phyloP scores from a whole-genome alignment of 2,797 vertebrate species.

The Macroramphosus scolopax region DNA sequence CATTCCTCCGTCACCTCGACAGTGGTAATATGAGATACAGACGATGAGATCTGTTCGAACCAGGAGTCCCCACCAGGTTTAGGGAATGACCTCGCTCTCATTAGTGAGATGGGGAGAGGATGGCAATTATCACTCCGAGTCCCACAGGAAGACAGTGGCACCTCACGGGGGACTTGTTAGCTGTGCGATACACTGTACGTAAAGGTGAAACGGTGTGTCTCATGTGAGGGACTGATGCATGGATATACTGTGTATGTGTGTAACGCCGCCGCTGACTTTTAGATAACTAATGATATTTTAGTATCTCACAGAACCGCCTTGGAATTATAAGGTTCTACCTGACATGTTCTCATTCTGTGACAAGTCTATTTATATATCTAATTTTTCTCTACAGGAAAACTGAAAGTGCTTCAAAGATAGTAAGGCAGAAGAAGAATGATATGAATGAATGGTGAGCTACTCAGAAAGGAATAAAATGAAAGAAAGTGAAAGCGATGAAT shows the following conservation, averaged over 20 bases:
- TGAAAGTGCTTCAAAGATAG: too few species aligned
- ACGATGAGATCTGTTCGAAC: constrained; percentile 39
- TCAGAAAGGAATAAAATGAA: too few species aligned
- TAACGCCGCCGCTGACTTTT: neutral
- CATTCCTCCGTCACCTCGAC: constrained; percentile 64
- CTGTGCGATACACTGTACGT: constrained; percentile 43
- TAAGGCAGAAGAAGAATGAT: too few species aligned
- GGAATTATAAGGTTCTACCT: neutral
- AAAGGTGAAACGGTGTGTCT: constrained; percentile 22
- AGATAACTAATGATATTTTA: neutral
- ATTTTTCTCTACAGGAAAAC: too few species aligned
- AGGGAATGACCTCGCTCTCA: constrained; percentile 62
- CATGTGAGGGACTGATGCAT: constrained; percentile 11
- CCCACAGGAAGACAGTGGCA: constrained; percentile 47
- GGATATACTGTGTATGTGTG: neutral
- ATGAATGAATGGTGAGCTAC: too few species aligned
- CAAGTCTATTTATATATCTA: too few species aligned
- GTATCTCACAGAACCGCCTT: too few species aligned
- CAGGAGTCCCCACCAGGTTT: constrained; percentile 21
- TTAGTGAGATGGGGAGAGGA: constrained; percentile 62
- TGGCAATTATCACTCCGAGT: constrained; percentile 54
- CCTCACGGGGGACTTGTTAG: constrained; percentile 65
- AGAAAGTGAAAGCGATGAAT: too few species aligned
- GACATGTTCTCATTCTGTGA: too few species aligned
- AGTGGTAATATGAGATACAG: constrained; percentile 52